phyloP scores from a whole-genome alignment of 2,113 vertebrate genomes.

The Oryzias woworae region DNA sequence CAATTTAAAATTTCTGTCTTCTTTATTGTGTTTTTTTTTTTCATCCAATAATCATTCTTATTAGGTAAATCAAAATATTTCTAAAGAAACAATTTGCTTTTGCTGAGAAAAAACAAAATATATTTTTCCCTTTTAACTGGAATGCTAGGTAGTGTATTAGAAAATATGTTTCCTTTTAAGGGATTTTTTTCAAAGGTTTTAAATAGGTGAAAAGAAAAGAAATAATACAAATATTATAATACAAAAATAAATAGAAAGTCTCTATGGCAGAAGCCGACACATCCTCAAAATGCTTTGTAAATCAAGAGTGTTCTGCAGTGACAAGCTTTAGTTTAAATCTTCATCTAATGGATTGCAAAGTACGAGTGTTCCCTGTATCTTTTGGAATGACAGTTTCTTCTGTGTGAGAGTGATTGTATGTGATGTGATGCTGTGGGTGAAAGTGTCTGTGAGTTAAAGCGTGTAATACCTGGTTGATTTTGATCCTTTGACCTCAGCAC shows the following conservation, averaged over 20 bases:
- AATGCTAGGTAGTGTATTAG: conserved; percentile 56
- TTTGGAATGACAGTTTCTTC: conserved; percentile 28
- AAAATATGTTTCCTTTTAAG: conserved; percentile 53
- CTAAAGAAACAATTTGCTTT: conserved; percentile 18
- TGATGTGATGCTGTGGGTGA: conserved; percentile 10
- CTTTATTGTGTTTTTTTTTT: conserved; percentile 25
- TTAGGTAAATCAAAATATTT: conserved; percentile 30
- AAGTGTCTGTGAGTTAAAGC: conserved; percentile 36
- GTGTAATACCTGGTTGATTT: conserved; percentile 73
- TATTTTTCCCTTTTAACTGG: conserved; percentile 20
- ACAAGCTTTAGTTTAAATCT: conserved; percentile 19
- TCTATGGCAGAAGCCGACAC: conserved; percentile 37
- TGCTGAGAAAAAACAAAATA: conserved; percentile 22
- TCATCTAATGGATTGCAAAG: conserved; percentile 45
- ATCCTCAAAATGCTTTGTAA: conserved; percentile 54
- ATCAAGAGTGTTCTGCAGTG: conserved; percentile 57
- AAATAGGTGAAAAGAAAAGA: conserved; percentile 50
- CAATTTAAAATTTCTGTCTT: conserved; percentile 39
- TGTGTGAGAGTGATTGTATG: conserved; percentile 18
- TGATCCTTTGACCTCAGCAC: conserved; percentile 29
- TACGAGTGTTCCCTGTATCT: conserved; percentile 60
- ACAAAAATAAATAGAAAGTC: conserved; percentile 73
- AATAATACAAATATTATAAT: conserved; percentile 63
- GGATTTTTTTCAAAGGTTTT: conserved; percentile 19
- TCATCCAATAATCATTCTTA: conserved; percentile 39